Percentiles rank a stretch among this genome's conserved stretches.
Evolutionary conservation across 2,888 invertebrate genomes (phyloP).

Genomic region (Reticulitermes lucifugus): DNA sequence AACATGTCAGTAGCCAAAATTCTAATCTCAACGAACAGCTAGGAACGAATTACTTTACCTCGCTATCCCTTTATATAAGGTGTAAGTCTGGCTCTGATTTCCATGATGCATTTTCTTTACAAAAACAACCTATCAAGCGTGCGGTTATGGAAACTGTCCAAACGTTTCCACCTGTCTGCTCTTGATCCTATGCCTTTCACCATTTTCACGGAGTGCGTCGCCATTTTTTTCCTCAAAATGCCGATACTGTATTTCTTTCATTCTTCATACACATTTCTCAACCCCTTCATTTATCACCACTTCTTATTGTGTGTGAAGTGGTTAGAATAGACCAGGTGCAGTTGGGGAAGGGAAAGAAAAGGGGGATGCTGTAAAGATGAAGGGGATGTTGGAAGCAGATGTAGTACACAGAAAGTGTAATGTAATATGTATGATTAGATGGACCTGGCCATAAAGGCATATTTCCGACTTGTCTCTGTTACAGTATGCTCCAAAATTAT

Average conservation of each 20-base stretch:
- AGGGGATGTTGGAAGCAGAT: slow-evolving; percentile 42
- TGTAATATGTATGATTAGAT: slow-evolving; percentile 45
- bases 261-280: background rate
- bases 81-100: no score
- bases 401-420: slow-evolving; percentile 35
- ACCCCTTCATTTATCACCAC: slow-evolving; percentile 49
- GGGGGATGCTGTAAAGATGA: slow-evolving; percentile 13
- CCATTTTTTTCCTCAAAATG: background rate
- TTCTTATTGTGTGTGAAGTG: slow-evolving; percentile 47
- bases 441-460: background rate
- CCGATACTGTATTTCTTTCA: background rate
- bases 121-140: no score
- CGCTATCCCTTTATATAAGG: no score
- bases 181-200: no score
- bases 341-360: background rate
- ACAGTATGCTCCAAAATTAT: background rate
- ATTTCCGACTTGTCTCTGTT: background rate
- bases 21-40: no score
- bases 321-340: slow-evolving; percentile 47
- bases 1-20: no score
- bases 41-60: no score
- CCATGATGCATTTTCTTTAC: no score
- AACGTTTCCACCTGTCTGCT: background rate
- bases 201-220: background rate
- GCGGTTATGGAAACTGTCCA: background rate